Evolutionary conservation across 2,113 vertebrate genomes (phyloP).

Genomic region (Caranx melampygus): DNA sequence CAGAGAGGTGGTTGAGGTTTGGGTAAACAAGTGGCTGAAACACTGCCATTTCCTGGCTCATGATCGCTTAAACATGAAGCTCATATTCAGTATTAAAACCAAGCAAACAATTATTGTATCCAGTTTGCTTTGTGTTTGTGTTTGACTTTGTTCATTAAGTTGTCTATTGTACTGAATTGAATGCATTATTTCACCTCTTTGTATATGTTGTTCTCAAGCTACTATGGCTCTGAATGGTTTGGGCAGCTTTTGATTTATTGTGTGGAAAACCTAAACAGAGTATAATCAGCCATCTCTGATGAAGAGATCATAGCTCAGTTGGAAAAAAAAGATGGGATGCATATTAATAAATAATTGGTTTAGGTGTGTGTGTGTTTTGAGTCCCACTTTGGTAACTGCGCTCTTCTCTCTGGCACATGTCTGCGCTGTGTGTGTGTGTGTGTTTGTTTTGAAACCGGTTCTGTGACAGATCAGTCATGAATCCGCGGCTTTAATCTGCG

Average conservation of each 20-base stretch:
- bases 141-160: neutral
- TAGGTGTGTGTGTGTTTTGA: neutral
- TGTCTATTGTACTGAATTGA: neutral
- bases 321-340: neutral
- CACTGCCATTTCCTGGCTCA: neutral
- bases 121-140: too few relatives aligned
- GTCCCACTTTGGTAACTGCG: neutral
- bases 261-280: neutral
- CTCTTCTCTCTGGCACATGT: constrained; percentile 3
- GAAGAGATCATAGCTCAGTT: neutral
- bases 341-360: neutral
- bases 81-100: neutral
- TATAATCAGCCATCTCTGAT: neutral
- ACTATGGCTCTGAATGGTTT: neutral
- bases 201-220: neutral
- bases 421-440: neutral
- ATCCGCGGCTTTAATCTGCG: constrained; percentile 35
- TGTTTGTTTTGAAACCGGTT: constrained; percentile 43
- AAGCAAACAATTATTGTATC: too few relatives aligned
- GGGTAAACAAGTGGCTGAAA: constrained; percentile 27
- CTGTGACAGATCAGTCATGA: constrained; percentile 19
- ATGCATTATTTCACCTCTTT: neutral
- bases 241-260: neutral
- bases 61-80: neutral
- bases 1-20: neutral